Evolutionary conservation across 1,140 invertebrate genomes (phyloP).

Genomic region (Cyphomyrmex costatus): DNA sequence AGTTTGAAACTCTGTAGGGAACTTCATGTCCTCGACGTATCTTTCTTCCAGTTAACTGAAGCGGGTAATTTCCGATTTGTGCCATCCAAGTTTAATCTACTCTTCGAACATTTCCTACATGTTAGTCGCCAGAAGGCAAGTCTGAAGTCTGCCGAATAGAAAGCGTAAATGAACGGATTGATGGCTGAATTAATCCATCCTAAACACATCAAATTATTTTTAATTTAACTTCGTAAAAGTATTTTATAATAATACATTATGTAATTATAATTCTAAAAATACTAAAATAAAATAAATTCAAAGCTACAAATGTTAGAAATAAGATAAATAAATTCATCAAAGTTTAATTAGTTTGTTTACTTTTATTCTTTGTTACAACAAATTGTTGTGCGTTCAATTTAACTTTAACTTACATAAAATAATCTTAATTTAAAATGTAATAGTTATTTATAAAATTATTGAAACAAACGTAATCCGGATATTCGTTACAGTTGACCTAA

Average conservation of each 20-base stretch:
- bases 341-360: constrained; percentile 3
- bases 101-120: constrained; percentile 78
- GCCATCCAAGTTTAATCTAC: constrained; percentile 65
- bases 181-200: constrained; percentile 96
- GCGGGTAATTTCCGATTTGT: constrained; percentile 68
- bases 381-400: background rate
- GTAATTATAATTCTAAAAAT: background rate
- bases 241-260: constrained; percentile 1
- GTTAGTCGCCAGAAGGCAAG: constrained; percentile 94
- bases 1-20: constrained; percentile 33
- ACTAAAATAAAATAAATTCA: background rate
- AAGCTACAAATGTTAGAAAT: background rate
- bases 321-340: background rate
- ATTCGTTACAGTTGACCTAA: background rate
- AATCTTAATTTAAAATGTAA: background rate
- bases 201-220: constrained; percentile 69
- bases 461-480: background rate
- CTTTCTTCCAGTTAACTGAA: constrained; percentile 72
- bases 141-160: constrained; percentile 94
- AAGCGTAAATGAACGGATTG: constrained; percentile 95
- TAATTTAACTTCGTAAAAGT: background rate
- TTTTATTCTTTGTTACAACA: background rate
- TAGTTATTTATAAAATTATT: background rate
- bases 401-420: constrained; percentile 1
- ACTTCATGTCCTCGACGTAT: constrained; percentile 74